Evolutionary conservation across 2,888 invertebrate species (phyloP).

Genomic region (Sphinx pinastri): DNA sequence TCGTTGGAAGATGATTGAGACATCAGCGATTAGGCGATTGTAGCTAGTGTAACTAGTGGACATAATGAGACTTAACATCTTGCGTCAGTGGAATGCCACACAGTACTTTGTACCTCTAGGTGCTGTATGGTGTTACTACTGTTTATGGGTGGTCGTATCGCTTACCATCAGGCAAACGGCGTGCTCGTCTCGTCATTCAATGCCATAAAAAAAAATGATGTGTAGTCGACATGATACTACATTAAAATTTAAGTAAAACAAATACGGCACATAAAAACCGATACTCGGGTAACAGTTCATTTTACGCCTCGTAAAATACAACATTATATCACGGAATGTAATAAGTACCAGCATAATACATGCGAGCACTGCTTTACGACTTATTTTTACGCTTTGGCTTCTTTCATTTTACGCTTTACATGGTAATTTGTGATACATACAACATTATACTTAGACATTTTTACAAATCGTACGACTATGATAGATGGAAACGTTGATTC

Average conservation of each 20-base stretch:
- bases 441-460: slow-evolving; percentile 42
- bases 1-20: no score
- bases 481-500: background rate
- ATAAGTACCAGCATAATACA: slow-evolving; percentile 59
- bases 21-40: no score
- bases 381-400: slow-evolving; percentile 59
- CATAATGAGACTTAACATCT: no score
- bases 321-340: slow-evolving; percentile 59
- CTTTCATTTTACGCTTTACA: slow-evolving; percentile 59
- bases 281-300: slow-evolving; percentile 54
- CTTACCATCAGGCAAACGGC: no score
- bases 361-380: slow-evolving; percentile 67
- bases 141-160: no score
- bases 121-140: no score
- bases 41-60: no score
- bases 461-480: slow-evolving; percentile 2
- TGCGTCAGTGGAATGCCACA: no score
- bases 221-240: background rate
- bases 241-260: background rate
- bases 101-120: no score
- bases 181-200: no score
- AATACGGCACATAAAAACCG: slow-evolving; percentile 2
- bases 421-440: slow-evolving; percentile 54
- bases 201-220: background rate
- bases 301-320: slow-evolving; percentile 69